These are phyloP conservation scores for Drosophila leontia DNA, from an alignment of 1,140 invertebrate species.

Conservation along the genomic window DNA sequence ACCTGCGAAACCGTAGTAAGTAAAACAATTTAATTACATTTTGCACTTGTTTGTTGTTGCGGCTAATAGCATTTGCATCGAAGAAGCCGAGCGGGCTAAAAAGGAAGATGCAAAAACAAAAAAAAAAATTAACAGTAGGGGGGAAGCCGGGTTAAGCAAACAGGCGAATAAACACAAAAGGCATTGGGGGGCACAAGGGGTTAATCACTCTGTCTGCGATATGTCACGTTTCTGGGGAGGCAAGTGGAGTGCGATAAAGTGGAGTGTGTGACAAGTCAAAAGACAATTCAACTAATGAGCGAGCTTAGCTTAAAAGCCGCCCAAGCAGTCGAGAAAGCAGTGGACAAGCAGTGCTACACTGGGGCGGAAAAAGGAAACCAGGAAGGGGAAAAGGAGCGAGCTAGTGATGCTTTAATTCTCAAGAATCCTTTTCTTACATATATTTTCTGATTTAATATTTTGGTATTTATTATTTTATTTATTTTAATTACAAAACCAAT, in stretches of 20 bases:
- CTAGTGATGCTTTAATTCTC: too few relatives aligned
- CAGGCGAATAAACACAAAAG: slow-evolving; percentile 14
- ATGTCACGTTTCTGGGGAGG: slow-evolving; percentile 46
- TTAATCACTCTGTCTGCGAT: slow-evolving; percentile 49
- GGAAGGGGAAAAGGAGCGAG: background rate
- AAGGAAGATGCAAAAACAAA: slow-evolving; percentile 17
- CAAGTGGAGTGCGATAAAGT: slow-evolving; percentile 27
- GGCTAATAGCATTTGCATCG: slow-evolving; percentile 68
- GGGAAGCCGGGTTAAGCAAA: slow-evolving; percentile 10
- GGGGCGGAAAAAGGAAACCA: background rate
- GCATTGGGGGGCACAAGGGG: slow-evolving; percentile 19
- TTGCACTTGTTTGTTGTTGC: slow-evolving; percentile 60
- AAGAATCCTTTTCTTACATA: too few relatives aligned
- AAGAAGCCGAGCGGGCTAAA: slow-evolving; percentile 5
- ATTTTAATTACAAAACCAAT: background rate
- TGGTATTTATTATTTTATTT: too few relatives aligned
- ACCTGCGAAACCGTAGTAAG: slow-evolving; percentile 78
- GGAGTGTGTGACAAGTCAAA: slow-evolving; percentile 60
- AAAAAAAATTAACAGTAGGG: background rate
- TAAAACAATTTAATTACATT: slow-evolving; percentile 80
- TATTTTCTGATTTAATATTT: too few relatives aligned
- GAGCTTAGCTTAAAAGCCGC: slow-evolving; percentile 35
- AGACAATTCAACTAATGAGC: slow-evolving; percentile 61
- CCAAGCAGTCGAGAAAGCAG: background rate
- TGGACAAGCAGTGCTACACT: slow-evolving; percentile 20